Conservation (phyloP, 2,888 invertebrate species). For the Homarus gammarus region DNA sequence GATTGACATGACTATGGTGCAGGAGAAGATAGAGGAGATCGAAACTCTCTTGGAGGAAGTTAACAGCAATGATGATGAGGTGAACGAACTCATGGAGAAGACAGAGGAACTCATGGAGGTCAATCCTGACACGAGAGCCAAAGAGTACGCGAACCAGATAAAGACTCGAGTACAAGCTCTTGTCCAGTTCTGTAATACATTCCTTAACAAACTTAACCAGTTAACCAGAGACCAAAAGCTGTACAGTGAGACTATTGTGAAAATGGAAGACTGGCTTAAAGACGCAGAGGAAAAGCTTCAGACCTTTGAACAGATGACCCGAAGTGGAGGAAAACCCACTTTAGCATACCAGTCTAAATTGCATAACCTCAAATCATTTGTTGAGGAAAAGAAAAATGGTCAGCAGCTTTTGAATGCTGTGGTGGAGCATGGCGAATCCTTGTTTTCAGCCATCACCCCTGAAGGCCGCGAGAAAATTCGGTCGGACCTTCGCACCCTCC, state of each 20-base stretch:
- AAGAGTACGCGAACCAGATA: conserved; percentile 89
- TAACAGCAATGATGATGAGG: conserved; percentile 83
- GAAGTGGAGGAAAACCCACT: conserved; percentile 86
- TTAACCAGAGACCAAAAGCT: conserved; percentile 86
- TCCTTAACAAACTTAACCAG: conserved; percentile 86
- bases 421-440: conserved; percentile 91
- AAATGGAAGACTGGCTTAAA: conserved; percentile 89
- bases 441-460: conserved; percentile 91
- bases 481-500: conserved; percentile 87
- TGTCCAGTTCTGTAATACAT: conserved; percentile 85
- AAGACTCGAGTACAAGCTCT: conserved; percentile 87
- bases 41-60: conserved; percentile 84
- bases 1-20: conserved; percentile 85
- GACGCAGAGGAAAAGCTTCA: conserved; percentile 87
- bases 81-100: conserved; percentile 85
- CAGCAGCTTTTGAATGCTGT: conserved; percentile 88
- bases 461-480: conserved; percentile 92
- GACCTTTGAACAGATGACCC: conserved; percentile 83
- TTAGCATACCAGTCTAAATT: conserved; percentile 84
- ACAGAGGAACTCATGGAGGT: conserved; percentile 87
- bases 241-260: conserved; percentile 84
- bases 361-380: conserved; percentile 87
- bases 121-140: conserved; percentile 90
- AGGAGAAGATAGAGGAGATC: conserved; percentile 86
- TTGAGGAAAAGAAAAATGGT: conserved; percentile 88